Evolutionary conservation across 2,113 vertebrate species (phyloP).

Genomic region (Uria lomvia): DNA sequence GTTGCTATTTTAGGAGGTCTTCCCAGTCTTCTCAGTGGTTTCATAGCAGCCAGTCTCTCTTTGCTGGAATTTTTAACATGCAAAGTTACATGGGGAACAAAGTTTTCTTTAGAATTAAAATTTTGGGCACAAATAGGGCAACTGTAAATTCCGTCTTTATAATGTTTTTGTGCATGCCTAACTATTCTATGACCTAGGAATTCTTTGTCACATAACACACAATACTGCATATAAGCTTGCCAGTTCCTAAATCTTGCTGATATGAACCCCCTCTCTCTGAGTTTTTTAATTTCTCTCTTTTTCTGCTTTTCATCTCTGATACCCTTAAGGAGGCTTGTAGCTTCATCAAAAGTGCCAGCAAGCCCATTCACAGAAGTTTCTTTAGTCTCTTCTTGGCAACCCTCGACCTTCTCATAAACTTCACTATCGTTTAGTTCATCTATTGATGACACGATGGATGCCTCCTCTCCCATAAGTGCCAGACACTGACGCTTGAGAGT

Average conservation of each 20-base stretch:
- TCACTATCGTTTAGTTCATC: slow-evolving; percentile 94
- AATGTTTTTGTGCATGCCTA: slow-evolving; percentile 93
- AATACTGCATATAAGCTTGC: slow-evolving; percentile 99
- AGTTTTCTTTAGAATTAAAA: slow-evolving; percentile 89
- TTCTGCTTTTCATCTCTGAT: slow-evolving; percentile 83
- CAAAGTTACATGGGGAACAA: slow-evolving; percentile 91
- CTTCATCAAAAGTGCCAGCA: slow-evolving; percentile 75
- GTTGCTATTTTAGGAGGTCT: slow-evolving; percentile 78
- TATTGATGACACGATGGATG: slow-evolving; percentile 96
- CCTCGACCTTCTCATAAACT: slow-evolving; percentile 81
- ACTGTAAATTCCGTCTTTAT: slow-evolving; percentile 86
- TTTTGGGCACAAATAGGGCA: slow-evolving; percentile 94
- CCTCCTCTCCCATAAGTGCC: slow-evolving; percentile 94
- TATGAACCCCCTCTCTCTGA: slow-evolving; percentile 90
- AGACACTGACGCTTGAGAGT: slow-evolving; percentile 94
- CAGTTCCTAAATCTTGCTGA: slow-evolving; percentile 94
- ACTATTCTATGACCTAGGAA: slow-evolving; percentile 96
- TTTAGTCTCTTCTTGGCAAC: slow-evolving; percentile 75
- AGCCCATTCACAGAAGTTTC: slow-evolving; percentile 78
- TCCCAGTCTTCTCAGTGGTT: slow-evolving; percentile 84
- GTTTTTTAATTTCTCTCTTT: slow-evolving; percentile 90
- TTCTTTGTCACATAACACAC: slow-evolving; percentile 95
- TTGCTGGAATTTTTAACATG: slow-evolving; percentile 97
- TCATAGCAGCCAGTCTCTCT: slow-evolving; percentile 91
- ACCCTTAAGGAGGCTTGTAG: slow-evolving; percentile 79